Conservation (phyloP, 2,888 invertebrate genomes). For the Adelphocoris suturalis region DNA sequence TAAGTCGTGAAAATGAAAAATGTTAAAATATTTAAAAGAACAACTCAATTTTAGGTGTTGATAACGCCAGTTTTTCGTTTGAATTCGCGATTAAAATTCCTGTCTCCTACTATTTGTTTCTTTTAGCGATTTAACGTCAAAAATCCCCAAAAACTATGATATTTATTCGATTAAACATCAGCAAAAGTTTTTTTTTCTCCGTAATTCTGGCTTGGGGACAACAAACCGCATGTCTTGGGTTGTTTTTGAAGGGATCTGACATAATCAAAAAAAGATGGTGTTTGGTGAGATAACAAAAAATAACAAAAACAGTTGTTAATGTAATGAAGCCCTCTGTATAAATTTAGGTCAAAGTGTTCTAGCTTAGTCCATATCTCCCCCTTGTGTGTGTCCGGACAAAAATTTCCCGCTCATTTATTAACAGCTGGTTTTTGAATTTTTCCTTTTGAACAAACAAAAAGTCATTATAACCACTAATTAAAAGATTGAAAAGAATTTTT, state of each 20-base stretch:
- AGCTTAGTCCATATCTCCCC: background rate
- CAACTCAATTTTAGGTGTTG: background rate
- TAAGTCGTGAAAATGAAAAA: background rate
- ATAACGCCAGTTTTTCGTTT: background rate
- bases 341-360: conserved; percentile 9
- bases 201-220: background rate
- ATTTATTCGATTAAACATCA: no score
- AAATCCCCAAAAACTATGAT: no score
- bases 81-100: background rate
- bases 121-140: no score
- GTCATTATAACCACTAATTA: background rate
- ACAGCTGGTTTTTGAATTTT: background rate
- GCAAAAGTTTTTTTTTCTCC: background rate
- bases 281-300: background rate
- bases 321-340: background rate
- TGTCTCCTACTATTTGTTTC: no score
- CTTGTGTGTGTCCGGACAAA: background rate
- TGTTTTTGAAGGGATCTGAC: conserved; percentile 14
- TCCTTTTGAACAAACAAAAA: background rate
- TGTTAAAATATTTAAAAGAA: background rate
- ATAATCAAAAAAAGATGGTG: background rate
- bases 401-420: background rate
- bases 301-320: background rate
- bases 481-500: conserved; percentile 36
- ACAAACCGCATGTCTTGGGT: background rate